Evolutionary conservation across 2,888 invertebrate species (phyloP).

Genomic region (Deilephila elpenor): DNA sequence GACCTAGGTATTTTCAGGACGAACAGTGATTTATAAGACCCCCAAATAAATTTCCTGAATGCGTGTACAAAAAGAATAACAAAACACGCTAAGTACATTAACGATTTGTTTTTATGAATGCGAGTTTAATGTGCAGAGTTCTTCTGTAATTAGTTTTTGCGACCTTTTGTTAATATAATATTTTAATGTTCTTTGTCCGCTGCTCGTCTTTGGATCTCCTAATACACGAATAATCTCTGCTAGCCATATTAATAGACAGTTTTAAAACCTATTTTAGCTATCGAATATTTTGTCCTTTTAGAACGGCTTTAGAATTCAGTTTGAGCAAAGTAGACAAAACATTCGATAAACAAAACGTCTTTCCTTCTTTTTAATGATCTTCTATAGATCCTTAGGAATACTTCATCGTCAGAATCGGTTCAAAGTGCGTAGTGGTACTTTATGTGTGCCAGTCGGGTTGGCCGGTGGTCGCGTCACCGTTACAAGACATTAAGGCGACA

Average conservation of each 20-base stretch:
- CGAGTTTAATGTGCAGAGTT: conserved; percentile 13
- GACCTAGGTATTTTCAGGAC: background rate
- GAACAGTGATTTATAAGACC: background rate
- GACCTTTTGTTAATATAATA: background rate
- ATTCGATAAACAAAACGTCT: no score
- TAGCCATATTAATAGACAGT: no score
- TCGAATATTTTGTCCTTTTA: no score
- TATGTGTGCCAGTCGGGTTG: conserved; percentile 34
- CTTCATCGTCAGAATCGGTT: background rate
- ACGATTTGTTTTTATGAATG: conserved; percentile 16
- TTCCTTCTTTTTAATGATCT: background rate
- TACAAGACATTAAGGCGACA: conserved; percentile 32
- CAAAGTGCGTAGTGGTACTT: conserved; percentile 17
- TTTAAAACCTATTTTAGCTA: no score
- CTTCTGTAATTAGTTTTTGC: conserved; percentile 24
- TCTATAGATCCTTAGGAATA: background rate
- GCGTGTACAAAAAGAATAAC: conserved; percentile 10
- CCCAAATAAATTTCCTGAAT: background rate
- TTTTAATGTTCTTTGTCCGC: no score
- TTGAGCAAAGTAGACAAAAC: no score
- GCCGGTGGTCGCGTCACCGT: conserved; percentile 33
- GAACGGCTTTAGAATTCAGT: no score
- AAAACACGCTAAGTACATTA: conserved; percentile 20
- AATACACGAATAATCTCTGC: no score
- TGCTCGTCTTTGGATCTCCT: no score